phyloP scores from a whole-genome alignment of 1,140 invertebrate species.

The Dendroctonus ponderosae region DNA sequence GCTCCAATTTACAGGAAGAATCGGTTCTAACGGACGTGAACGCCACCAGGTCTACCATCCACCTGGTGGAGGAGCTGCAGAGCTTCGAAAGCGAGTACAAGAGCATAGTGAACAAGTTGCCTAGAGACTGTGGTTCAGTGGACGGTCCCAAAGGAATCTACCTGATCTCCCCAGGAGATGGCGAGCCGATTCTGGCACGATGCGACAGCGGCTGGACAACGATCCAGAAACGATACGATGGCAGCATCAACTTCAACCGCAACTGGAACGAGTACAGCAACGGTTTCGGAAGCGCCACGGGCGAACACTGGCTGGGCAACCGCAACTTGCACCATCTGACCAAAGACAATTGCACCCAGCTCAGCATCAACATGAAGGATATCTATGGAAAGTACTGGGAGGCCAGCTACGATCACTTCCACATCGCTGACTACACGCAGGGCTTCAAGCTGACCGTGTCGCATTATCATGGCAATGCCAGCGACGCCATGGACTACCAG shows the following conservation, averaged over 20 bases:
- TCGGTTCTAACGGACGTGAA: slow-evolving; percentile 52
- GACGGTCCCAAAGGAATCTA: slow-evolving; percentile 62
- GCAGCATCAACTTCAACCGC: slow-evolving; percentile 81
- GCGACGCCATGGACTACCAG: slow-evolving; percentile 83
- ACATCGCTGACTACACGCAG: slow-evolving; percentile 65
- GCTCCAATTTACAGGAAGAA: slow-evolving; percentile 51
- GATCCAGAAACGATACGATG: slow-evolving; percentile 77
- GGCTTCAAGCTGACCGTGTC: slow-evolving; percentile 76
- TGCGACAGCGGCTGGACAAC: slow-evolving; percentile 84
- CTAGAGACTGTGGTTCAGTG: slow-evolving; percentile 66
- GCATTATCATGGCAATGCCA: slow-evolving; percentile 81
- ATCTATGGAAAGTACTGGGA: slow-evolving; percentile 82
- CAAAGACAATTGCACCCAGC: slow-evolving; percentile 75
- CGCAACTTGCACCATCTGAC: slow-evolving; percentile 83
- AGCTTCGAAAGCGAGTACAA: slow-evolving; percentile 71
- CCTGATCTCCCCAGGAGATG: slow-evolving; percentile 67
- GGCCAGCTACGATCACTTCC: slow-evolving; percentile 74
- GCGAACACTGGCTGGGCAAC: slow-evolving; percentile 91
- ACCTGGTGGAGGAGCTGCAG: slow-evolving; percentile 63
- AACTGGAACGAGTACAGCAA: slow-evolving; percentile 87
- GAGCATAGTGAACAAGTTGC: slow-evolving; percentile 67
- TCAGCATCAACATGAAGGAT: slow-evolving; percentile 82
- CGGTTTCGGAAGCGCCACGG: slow-evolving; percentile 81
- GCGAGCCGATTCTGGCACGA: slow-evolving; percentile 67
- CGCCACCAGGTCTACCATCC: slow-evolving; percentile 51